Evolutionary conservation across 53 echinoderm and acorn worm species (phyloP), one percentile per base, ranked within the genome.

Genomic region (Pentamera pediparva): DNA sequence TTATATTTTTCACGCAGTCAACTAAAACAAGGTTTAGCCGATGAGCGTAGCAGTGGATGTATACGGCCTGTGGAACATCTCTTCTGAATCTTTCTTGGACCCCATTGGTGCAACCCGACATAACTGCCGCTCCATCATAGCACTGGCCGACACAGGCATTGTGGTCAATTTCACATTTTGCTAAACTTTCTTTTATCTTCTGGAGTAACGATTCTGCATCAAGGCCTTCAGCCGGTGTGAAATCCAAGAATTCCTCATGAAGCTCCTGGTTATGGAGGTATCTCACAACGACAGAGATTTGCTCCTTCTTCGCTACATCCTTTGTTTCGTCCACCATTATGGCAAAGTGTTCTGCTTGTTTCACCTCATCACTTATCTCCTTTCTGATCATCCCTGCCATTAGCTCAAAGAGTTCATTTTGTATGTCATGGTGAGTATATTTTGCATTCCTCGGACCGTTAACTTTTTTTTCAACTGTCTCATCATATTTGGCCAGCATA

Each of bases 281-380:
- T 26, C 53, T 47, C 76, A 76, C 62, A 60, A 76, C 76, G 32
- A 76, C 4, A 61, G 61, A 76, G 34, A 61, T 60, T 35, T 76
- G 47, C 61, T 76, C 76, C 47, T 32, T 76, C 39, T 62, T 45
- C 45, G 45, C 32, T 61, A 76, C 20, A 47, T 76, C 61, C 37
- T 78, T 78, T 35, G 55, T 51, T 35, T 78, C 32, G 20, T 65
- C 82, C n/a, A 76, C 75, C 47, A 76, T 36, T 5, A 82, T 51
- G 19, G 76, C 31, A 55, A 75, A 82, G 43, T 76, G 62, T 17
- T 62, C 64, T 51, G 76, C 75, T 26, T 37, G 35, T 53, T 49
- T 38, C 21, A 82, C 26, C 28, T 82, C 76, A 22, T 76, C 65
- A 25, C 55, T 76, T 20, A 82, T 65, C 38, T 76, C 53, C 21